These are phyloP conservation scores for Scaeva pyrastri DNA, from an alignment of 2,888 invertebrate species.

Conservation along the genomic window DNA sequence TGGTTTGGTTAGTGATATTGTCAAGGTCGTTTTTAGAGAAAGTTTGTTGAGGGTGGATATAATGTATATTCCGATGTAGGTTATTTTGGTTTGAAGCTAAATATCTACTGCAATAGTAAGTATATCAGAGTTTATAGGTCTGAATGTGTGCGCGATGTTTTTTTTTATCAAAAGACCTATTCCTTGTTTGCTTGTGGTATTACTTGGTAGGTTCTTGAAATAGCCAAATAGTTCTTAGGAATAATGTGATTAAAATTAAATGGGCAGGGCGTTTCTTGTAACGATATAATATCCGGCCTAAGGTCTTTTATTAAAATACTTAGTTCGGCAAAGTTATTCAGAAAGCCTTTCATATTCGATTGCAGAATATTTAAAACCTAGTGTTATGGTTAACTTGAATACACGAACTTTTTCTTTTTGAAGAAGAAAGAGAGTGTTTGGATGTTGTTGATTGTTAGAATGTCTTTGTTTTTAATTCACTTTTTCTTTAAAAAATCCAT, in stretches of 20 bases:
- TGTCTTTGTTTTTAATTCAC: no score
- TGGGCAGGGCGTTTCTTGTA: constrained; percentile 53
- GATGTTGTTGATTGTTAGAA: no score
- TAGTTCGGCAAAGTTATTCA: constrained; percentile 46
- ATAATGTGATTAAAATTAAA: neutral
- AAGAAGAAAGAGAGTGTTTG: neutral
- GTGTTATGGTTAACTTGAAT: neutral
- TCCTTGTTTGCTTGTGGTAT: constrained; percentile 43
- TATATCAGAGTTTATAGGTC: neutral
- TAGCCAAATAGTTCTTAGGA: constrained; percentile 39
- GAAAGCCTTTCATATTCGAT: constrained; percentile 47
- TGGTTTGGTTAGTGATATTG: neutral
- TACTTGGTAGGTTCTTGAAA: constrained; percentile 25
- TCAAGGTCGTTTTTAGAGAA: neutral
- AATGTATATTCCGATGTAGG: neutral
- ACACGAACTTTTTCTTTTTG: neutral
- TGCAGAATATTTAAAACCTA: constrained; percentile 38
- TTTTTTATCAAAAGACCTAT: neutral
- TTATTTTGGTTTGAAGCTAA: neutral
- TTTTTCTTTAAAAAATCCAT: neutral
- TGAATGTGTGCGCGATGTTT: neutral
- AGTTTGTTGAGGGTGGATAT: neutral
- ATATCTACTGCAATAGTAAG: neutral
- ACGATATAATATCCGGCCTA: constrained; percentile 13
- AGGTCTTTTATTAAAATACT: constrained; percentile 26